A percentile compares a stretch with the other conserved stretches of the same genome.
phyloP scores from a whole-genome alignment of 2,113 vertebrate species.

The Corynorhinus townsendii region DNA sequence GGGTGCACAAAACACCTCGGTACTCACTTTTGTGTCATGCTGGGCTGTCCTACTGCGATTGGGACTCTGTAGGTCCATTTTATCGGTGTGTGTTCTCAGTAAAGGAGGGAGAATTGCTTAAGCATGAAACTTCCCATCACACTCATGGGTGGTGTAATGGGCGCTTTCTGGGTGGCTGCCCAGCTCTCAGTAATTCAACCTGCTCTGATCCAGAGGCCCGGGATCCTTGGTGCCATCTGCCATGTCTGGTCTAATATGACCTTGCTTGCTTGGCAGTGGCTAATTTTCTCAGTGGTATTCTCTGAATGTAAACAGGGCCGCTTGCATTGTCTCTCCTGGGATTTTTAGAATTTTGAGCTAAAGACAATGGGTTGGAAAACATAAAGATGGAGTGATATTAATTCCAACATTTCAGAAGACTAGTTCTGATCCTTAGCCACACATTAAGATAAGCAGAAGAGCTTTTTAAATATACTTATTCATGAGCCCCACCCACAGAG shows the following conservation, averaged over 20 bases:
- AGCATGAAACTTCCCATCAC: background rate
- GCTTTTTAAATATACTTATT: background rate
- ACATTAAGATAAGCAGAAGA: background rate
- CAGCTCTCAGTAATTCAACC: background rate
- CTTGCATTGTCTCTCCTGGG: background rate
- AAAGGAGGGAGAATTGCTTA: background rate
- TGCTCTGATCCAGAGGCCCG: background rate
- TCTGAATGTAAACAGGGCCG: background rate
- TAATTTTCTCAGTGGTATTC: background rate
- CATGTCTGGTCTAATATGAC: background rate
- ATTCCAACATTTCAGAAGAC: background rate
- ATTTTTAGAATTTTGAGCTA: constrained; percentile 35
- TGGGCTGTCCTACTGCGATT: background rate
- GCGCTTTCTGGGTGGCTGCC: background rate
- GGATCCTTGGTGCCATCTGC: background rate
- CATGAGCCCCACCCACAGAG: background rate
- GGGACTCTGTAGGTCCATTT: background rate
- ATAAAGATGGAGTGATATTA: background rate
- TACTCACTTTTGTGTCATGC: background rate
- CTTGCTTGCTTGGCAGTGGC: background rate
- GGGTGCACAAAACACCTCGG: background rate
- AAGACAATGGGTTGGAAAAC: background rate
- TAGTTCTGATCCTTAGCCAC: background rate
- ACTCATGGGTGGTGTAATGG: background rate
- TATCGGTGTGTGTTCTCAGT: background rate